Evolutionary conservation across 2,888 invertebrate species (phyloP).

Genomic region (Meiosimyza platycephala): DNA sequence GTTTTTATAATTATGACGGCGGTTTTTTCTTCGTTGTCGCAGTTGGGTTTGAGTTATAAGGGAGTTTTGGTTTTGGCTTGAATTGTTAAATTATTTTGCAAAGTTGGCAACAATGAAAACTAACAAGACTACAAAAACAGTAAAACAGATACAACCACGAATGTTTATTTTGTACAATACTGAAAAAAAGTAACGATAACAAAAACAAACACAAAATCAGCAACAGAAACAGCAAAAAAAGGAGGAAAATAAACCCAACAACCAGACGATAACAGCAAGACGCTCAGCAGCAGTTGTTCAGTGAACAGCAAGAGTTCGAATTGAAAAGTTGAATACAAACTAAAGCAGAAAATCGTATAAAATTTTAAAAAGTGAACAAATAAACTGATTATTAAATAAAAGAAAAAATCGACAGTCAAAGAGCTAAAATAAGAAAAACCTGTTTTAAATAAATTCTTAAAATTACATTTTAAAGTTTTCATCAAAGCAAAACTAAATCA

Average conservation of each 20-base stretch:
- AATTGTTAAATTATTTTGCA: no score
- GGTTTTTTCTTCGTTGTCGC: no score
- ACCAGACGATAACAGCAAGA: not conserved
- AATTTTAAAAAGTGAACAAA: not conserved
- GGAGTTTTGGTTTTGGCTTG: no score
- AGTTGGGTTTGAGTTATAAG: no score
- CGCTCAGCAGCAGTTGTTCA: conserved; percentile 7
- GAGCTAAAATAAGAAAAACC: conserved; percentile 3
- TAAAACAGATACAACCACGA: not conserved
- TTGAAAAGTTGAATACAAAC: not conserved
- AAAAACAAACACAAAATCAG: conserved; percentile 2
- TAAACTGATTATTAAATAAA: not conserved
- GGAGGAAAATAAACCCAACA: not conserved
- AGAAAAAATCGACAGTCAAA: conserved; percentile 6
- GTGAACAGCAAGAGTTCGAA: conserved; percentile 9
- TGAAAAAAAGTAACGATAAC: not conserved
- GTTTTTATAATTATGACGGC: no score
- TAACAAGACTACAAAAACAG: not conserved
- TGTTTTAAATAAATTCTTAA: conserved; percentile 5
- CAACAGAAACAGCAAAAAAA: not conserved
- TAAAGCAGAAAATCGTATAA: not conserved
- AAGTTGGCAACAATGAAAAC: not conserved
- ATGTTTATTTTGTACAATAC: not conserved
- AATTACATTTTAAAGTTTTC: conserved; percentile 1
- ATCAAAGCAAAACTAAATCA: conserved; percentile 7